phyloP scores from a whole-genome alignment of 2,113 vertebrate genomes.

The Xenopus tropicalis region DNA sequence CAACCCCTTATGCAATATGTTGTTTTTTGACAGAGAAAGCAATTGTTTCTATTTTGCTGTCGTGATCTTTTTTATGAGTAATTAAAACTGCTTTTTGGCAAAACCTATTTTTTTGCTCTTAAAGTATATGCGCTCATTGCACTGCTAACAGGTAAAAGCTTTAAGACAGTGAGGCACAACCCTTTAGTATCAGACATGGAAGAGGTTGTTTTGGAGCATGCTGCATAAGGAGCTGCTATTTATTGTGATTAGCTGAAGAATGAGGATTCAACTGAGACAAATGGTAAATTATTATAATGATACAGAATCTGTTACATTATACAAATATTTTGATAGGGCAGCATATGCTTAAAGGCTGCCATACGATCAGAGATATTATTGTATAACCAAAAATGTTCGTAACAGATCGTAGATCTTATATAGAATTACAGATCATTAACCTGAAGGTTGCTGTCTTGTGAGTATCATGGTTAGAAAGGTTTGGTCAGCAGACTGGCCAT shows the following conservation, averaged over 20 bases:
- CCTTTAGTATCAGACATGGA: neutral
- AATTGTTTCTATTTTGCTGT: conserved; percentile 46
- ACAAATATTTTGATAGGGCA: neutral
- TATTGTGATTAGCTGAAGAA: too few relatives aligned
- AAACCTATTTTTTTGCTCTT: conserved; percentile 20
- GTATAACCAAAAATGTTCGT: too few relatives aligned
- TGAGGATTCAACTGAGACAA: too few relatives aligned
- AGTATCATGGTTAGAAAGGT: too few relatives aligned
- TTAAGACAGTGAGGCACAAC: neutral
- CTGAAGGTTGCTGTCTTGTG: too few relatives aligned
- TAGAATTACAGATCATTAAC: too few relatives aligned
- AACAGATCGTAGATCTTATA: too few relatives aligned
- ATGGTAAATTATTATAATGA: neutral
- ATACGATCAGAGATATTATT: too few relatives aligned
- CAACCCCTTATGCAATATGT: conserved; percentile 45
- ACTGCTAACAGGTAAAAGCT: neutral
- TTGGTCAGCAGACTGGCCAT: too few relatives aligned
- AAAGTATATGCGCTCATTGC: conserved; percentile 3
- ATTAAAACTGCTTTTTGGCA: conserved; percentile 41
- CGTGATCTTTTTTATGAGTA: conserved; percentile 44
- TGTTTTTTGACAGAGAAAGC: conserved; percentile 45
- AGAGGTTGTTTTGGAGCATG: too few relatives aligned
- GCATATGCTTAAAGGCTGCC: neutral
- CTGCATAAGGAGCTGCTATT: too few relatives aligned
- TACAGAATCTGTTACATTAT: neutral